A percentile compares a stretch with the other conserved stretches of the same genome.
Evolutionary conservation across 2,797 vertebrate genomes (phyloP).

Genomic region (Fringilla coelebs): DNA sequence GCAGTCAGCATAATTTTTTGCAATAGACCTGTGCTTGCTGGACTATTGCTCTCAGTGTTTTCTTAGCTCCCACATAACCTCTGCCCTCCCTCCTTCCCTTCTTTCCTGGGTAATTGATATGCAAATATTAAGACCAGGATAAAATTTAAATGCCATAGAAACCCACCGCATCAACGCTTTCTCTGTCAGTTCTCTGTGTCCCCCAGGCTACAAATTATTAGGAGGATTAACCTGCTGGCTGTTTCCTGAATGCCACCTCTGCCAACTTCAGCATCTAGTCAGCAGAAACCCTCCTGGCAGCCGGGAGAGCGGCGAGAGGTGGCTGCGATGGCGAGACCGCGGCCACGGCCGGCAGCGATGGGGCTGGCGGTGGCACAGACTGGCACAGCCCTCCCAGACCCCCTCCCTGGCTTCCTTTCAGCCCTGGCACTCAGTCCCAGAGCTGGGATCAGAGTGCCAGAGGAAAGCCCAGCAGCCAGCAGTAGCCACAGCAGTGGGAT

Average conservation of each 20-base stretch:
- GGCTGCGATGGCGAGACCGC: neutral
- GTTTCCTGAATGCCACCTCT: neutral
- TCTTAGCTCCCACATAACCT: neutral
- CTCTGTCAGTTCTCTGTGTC: neutral
- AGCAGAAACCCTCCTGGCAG: neutral
- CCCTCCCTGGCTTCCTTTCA: neutral
- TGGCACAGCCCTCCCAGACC: neutral
- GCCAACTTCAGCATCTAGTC: neutral
- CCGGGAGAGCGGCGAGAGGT: neutral
- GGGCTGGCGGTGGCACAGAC: neutral
- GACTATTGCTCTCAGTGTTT: neutral
- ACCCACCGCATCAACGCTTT: neutral
- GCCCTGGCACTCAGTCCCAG: fast-evolving
- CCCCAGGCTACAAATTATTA: neutral
- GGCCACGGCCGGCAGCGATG: neutral
- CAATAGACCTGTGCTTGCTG: neutral
- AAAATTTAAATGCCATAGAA: constrained; percentile 21
- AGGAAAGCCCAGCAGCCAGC: neutral
- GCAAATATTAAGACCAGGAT: constrained; percentile 26
- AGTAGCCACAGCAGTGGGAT: neutral
- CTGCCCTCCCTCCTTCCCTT: neutral
- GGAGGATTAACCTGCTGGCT: constrained; percentile 25
- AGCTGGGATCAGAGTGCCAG: neutral
- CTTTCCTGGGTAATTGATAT: constrained; percentile 7
- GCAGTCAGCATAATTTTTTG: neutral